Evolutionary conservation across 2,797 vertebrate species (phyloP).

Genomic region (Pangasius larnaudii): DNA sequence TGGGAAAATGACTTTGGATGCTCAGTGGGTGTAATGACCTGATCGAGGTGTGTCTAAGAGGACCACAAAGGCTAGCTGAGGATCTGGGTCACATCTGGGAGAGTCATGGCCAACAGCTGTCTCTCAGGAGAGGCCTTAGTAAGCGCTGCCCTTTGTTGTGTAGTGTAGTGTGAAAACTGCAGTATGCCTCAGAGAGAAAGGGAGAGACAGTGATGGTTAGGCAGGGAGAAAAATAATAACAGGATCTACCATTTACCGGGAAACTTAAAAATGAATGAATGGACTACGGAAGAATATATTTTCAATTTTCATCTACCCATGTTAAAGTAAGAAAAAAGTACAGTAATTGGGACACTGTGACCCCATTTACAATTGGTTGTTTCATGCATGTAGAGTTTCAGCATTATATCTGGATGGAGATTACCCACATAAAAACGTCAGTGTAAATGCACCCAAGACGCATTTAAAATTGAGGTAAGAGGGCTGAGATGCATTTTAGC

Average conservation of each 20-base stretch:
- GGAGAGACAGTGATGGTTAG: background rate
- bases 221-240: background rate
- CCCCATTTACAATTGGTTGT: background rate
- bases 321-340: background rate
- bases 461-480: background rate
- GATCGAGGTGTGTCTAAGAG: slow-evolving; percentile 19
- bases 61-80: slow-evolving; percentile 39
- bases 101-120: slow-evolving; percentile 43
- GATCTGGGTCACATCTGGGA: slow-evolving; percentile 46
- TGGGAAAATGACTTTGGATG: slow-evolving; percentile 12
- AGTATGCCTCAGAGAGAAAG: slow-evolving; percentile 11
- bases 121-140: slow-evolving; percentile 7
- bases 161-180: slow-evolving; percentile 31
- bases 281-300: background rate
- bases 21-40: slow-evolving; percentile 35
- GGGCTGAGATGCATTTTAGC: background rate
- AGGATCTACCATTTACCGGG: background rate
- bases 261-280: background rate
- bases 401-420: background rate
- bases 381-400: background rate
- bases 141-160: slow-evolving; percentile 32
- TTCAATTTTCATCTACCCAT: background rate
- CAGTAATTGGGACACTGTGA: background rate
- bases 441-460: background rate
- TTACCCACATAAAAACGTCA: background rate